Base-by-base conservation (phyloP, 2,113 vertebrate genomes). In the Climacteris rufus region DNA sequence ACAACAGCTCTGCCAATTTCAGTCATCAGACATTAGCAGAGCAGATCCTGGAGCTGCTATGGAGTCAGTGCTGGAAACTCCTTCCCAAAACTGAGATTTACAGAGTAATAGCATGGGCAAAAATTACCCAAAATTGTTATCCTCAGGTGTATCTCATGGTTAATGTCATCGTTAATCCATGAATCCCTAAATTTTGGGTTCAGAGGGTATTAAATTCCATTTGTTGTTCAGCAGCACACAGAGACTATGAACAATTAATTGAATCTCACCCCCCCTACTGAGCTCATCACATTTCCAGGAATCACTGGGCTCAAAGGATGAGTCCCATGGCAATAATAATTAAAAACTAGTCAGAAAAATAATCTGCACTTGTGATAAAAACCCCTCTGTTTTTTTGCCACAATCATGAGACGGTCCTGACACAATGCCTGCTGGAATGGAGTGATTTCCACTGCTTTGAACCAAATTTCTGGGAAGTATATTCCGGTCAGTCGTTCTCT, bases 281-380 rank as follows among this genome's bases (percentile, higher is more conserved):
- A 94, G 71, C 13, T 49, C 45, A 52, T 81, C 54, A 47, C 33
- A 47, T 88, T 86, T 92, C 39, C 78, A 80, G 54, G 64, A 89
- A 79, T 61, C 57, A 42, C 37, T 61, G 53, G 35, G 39, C 64
- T 83, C 15, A 83, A 77, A 74, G 68, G 63, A 83, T 86, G 59
- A 39, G 54, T 85, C 66, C 63, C 66, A 84, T 80, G 82, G 68
- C 40, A 93, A 89, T 84, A 74, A 44, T 59, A 89, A 91, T 87
- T 71, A 84, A 84, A 87, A 93, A 89, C 15, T 84, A 92, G 91
- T 93, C 64, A 94, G 80, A 77, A 88, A 96, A 93, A 75, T 93
- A 89, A 94, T 88, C 68, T 86, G 28, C 31, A 53, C 35, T 83
- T 64, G n/a, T 86, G 68, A 31, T 39, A 74, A 11, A 83, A 97